Evolutionary conservation across 1,140 invertebrate genomes (phyloP).

Genomic region (Trichonephila inaurata): DNA sequence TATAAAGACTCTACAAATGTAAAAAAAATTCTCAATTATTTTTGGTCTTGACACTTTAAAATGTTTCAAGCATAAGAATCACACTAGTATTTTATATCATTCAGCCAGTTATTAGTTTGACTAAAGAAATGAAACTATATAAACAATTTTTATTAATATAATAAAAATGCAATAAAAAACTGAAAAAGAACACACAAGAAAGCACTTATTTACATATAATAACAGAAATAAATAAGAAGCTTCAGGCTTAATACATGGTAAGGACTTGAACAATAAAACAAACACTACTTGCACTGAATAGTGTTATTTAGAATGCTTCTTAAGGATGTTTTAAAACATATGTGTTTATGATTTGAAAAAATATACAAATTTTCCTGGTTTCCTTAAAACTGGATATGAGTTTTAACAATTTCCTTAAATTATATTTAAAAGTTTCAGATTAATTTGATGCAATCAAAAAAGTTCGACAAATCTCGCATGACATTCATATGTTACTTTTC

Average conservation of each 20-base stretch:
- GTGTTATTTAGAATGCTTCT: too few species aligned
- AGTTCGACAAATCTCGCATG: too few species aligned
- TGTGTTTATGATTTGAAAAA: background rate
- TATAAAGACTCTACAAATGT: too few species aligned
- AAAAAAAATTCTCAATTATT: too few species aligned
- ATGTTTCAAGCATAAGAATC: too few species aligned
- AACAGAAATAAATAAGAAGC: background rate
- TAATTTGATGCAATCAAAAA: too few species aligned
- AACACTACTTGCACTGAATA: background rate
- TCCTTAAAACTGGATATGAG: background rate
- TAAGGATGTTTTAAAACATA: background rate
- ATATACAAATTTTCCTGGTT: background rate
- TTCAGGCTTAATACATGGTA: background rate
- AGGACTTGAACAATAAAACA: constrained; percentile 21
- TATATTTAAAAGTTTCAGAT: too few species aligned
- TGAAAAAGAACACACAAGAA: background rate
- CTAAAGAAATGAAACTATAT: background rate
- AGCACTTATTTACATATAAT: background rate
- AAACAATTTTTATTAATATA: constrained; percentile 21
- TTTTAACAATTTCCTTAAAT: too few species aligned
- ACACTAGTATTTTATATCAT: too few species aligned
- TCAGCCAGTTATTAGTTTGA: background rate
- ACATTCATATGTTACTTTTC: background rate
- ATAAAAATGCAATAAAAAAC: constrained; percentile 9
- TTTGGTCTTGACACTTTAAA: too few species aligned